Evolutionary conservation across 2,888 invertebrate species (phyloP), one percentile per base, ranked within the genome.

Genomic region (Plagodis pulveraria): DNA sequence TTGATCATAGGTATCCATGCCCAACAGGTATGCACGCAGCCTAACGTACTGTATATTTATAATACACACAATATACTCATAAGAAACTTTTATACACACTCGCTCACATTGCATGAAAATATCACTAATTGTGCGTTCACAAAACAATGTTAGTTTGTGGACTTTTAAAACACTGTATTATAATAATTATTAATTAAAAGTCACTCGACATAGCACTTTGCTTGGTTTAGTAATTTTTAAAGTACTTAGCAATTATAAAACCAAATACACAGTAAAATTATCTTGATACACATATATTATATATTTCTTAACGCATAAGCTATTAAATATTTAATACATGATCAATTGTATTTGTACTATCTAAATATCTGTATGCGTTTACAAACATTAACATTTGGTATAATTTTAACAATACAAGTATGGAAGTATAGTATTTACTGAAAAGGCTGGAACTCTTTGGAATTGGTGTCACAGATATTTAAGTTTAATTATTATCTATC

Each of bases 311-410:
- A 32, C 34, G 36, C 22, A 44, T 22, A 44, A 56, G 50, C 49
- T 47, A 53, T 35, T 9, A 41, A 52, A 53, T 34, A 35, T 22
- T 44, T 42, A 51, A 58, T 36, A 51, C 42, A 49, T 69, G 11
- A 34, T 12, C 36, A 32, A 12, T 36, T 38, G 49, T 36, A 35
- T 74, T 83, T 83, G 79, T 80, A 82, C 81, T 80, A 80, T 61
- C 79, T 82, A 80, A 76, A 78, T 72, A 77, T 72, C 70, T 70
- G 73, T 75, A 71, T 49, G 22, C 6, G 43, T 8, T 44, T 12
- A 70, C 75, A 78, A 84, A 83, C 80, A 78, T 83, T 77, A 84
- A 86, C 84, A 81, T 73, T 76, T 77, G 72, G 74, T 80, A 78
- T 73, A 22, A 76, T 65, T 70, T 66, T 69, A 71, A 12, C 49